Percentiles rank a stretch among this genome's conserved stretches.
Evolutionary conservation across 2,888 invertebrate genomes (phyloP).

Genomic region (Dasypolia templi): DNA sequence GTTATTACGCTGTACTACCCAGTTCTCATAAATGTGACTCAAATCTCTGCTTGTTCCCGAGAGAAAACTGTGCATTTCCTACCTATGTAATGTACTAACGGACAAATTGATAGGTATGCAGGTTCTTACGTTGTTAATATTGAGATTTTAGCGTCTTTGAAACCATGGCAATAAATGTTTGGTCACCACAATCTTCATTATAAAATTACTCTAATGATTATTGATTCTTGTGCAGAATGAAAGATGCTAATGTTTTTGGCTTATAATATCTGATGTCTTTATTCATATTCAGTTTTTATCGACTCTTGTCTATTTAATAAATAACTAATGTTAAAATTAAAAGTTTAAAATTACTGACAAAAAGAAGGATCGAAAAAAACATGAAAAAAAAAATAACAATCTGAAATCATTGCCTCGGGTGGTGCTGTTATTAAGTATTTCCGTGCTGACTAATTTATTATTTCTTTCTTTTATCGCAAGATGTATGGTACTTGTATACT

Average conservation of each 20-base stretch:
- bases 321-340: too few species aligned
- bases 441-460: too few species aligned
- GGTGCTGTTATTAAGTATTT: too few species aligned
- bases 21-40: slow-evolving; percentile 56
- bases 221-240: background rate
- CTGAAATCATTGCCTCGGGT: too few species aligned
- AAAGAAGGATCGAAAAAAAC: background rate
- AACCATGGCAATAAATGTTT: background rate
- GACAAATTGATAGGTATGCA: background rate
- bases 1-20: slow-evolving; percentile 42
- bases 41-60: slow-evolving; percentile 50
- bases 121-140: background rate
- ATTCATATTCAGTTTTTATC: background rate
- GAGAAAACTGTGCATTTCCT: slow-evolving; percentile 54
- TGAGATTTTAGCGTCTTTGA: background rate
- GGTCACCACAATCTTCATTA: background rate
- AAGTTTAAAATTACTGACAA: too few species aligned
- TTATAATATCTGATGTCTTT: background rate
- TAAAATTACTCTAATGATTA: background rate
- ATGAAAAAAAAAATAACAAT: background rate
- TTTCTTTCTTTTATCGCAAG: background rate
- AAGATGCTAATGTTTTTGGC: background rate
- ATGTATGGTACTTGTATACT: too few species aligned
- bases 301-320: background rate
- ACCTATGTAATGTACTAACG: slow-evolving; percentile 41